phyloP scores from a whole-genome alignment of 2,888 invertebrate species.

The Vesta saturnalis region DNA sequence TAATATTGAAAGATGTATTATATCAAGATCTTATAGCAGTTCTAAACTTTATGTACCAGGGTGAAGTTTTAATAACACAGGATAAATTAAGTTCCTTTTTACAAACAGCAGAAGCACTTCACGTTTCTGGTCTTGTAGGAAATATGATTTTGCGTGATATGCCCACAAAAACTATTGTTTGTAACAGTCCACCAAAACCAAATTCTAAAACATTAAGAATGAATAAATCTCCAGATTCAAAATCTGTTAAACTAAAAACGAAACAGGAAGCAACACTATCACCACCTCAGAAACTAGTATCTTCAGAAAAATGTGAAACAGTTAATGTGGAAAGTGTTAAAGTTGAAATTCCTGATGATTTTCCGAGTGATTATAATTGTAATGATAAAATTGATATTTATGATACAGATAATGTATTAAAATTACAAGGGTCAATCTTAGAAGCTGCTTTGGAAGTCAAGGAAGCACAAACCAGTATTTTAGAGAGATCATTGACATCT shows the following conservation, averaged over 20 bases:
- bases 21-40: constrained; percentile 74
- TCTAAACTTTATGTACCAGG: constrained; percentile 77
- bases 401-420: constrained; percentile 46
- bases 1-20: constrained; percentile 75
- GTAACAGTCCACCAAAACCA: too few relatives aligned
- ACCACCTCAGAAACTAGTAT: not conserved
- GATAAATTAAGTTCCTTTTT: constrained; percentile 73
- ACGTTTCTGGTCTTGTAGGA: constrained; percentile 72
- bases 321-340: constrained; percentile 50
- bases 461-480: constrained; percentile 57
- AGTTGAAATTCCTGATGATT: constrained; percentile 40
- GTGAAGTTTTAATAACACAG: constrained; percentile 75
- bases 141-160: constrained; percentile 27
- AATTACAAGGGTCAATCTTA: constrained; percentile 55
- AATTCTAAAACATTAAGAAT: too few relatives aligned
- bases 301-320: constrained; percentile 43
- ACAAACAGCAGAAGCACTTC: constrained; percentile 73
- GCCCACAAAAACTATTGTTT: constrained; percentile 21
- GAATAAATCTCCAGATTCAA: not conserved
- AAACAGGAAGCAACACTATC: not conserved
- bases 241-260: not conserved
- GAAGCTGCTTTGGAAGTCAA: constrained; percentile 59
- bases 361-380: constrained; percentile 44
- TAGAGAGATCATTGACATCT: constrained; percentile 58
- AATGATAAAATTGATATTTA: constrained; percentile 50